A percentile compares a stretch with the other conserved stretches of the same genome.
These are phyloP conservation scores for Ahaetulla prasina DNA, from an alignment of 2,113 vertebrate genomes.

Conservation along the genomic window DNA sequence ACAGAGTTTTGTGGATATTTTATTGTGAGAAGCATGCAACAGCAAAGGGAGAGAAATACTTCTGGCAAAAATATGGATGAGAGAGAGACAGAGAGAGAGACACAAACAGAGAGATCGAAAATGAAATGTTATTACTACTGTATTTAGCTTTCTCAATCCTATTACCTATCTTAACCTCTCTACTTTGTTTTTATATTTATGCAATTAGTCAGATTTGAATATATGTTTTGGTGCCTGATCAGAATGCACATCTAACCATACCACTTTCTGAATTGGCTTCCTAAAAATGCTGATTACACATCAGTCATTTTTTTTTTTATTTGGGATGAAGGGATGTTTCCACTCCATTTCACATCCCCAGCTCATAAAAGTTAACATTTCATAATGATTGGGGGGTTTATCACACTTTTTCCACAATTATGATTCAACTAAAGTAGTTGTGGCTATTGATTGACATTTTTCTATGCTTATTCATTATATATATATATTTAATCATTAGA, in stretches of 20 bases:
- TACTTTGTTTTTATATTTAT: not conserved
- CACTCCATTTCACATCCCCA: not conserved
- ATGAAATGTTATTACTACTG: not conserved
- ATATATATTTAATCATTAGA: not conserved
- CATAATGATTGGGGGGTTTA: not conserved
- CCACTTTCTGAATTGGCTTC: not conserved
- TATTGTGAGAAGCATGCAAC: not conserved
- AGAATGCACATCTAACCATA: not conserved
- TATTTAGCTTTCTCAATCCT: not conserved
- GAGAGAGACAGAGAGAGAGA: not conserved
- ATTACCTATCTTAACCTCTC: not conserved
- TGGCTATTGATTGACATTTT: not conserved
- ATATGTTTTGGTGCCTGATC: not conserved
- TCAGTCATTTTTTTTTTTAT: not conserved
- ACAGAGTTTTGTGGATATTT: not conserved
- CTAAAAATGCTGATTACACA: not conserved
- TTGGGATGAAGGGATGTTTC: not conserved
- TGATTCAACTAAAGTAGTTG: not conserved
- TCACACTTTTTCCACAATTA: not conserved
- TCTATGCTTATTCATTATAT: not conserved
- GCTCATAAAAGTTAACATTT: not conserved
- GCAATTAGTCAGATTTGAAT: not conserved
- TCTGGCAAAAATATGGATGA: not conserved
- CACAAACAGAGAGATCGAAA: not conserved
- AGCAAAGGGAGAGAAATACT: not conserved